These are phyloP conservation scores for Slavum lentiscoides DNA, from an alignment of 2,888 invertebrate genomes.

Conservation along the genomic window DNA sequence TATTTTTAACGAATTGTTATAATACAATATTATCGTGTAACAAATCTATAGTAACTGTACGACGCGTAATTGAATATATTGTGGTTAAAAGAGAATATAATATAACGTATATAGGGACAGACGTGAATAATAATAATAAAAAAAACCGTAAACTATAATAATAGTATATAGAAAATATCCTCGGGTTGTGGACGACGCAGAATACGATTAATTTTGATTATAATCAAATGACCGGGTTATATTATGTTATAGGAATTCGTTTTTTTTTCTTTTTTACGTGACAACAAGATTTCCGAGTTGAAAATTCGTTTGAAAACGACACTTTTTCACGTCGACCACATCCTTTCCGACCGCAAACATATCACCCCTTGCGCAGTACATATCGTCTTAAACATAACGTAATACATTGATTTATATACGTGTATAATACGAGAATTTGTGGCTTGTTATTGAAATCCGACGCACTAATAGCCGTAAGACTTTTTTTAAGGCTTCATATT, in stretches of 20 bases:
- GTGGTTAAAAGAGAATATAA: not conserved
- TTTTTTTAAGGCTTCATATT: constrained; percentile 4
- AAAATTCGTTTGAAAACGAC: constrained; percentile 17
- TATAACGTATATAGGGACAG: not conserved
- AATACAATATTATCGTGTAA: too few relatives aligned
- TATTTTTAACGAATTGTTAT: too few relatives aligned
- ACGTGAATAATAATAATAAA: not conserved
- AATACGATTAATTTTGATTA: constrained; percentile 5
- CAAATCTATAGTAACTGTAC: too few relatives aligned
- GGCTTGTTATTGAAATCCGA: constrained; percentile 20
- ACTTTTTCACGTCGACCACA: constrained; percentile 14
- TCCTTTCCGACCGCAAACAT: not conserved
- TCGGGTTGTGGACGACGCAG: too few relatives aligned
- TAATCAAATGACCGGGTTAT: not conserved
- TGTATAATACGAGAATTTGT: constrained; percentile 1
- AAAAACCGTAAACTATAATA: too few relatives aligned
- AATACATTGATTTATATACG: too few relatives aligned
- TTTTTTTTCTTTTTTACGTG: not conserved
- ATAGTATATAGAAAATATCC: too few relatives aligned
- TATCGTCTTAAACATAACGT: not conserved
- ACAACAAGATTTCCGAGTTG: not conserved
- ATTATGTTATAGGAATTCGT: not conserved
- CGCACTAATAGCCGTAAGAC: not conserved
- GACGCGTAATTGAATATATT: too few relatives aligned
- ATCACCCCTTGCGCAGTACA: not conserved